phyloP scores from a whole-genome alignment of 2,113 vertebrate species.

The Hippocampus mohnikei region DNA sequence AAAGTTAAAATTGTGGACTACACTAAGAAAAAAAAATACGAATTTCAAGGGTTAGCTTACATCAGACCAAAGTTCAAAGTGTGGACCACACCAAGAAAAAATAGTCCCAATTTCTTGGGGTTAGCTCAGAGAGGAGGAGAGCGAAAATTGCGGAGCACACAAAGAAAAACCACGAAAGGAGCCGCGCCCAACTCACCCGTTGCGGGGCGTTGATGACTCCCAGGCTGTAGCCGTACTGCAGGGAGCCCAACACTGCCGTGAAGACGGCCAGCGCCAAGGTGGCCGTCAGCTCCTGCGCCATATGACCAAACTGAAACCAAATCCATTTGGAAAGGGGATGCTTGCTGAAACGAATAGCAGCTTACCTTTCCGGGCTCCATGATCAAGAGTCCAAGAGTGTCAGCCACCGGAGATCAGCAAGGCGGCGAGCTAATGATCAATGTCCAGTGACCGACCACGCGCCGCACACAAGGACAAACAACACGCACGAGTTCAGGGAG shows the following conservation, averaged over 20 bases:
- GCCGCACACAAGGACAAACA: neutral
- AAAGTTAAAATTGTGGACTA: no score
- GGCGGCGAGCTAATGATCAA: conserved; percentile 55
- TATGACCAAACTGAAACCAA: neutral
- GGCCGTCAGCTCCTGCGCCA: conserved; percentile 77
- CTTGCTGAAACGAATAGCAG: no score
- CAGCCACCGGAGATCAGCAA: neutral
- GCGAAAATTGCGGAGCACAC: no score
- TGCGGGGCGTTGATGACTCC: conserved; percentile 96
- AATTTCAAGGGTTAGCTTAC: no score
- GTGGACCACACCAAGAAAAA: no score
- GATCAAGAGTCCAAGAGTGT: conserved; percentile 27
- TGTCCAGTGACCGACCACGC: conserved; percentile 37
- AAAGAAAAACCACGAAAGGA: neutral
- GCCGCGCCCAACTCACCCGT: conserved; percentile 66
- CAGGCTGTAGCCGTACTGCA: conserved; percentile 90
- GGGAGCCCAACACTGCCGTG: conserved; percentile 82
- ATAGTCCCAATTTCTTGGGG: no score
- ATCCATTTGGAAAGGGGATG: neutral
- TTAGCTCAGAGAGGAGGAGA: no score
- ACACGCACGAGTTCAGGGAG: neutral
- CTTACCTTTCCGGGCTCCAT: conserved; percentile 73
- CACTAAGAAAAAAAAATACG: neutral
- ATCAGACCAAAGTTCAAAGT: no score
- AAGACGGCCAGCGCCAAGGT: conserved; percentile 83